Base-by-base conservation (phyloP, 1,140 invertebrate species). In the Chlorops oryzae region DNA sequence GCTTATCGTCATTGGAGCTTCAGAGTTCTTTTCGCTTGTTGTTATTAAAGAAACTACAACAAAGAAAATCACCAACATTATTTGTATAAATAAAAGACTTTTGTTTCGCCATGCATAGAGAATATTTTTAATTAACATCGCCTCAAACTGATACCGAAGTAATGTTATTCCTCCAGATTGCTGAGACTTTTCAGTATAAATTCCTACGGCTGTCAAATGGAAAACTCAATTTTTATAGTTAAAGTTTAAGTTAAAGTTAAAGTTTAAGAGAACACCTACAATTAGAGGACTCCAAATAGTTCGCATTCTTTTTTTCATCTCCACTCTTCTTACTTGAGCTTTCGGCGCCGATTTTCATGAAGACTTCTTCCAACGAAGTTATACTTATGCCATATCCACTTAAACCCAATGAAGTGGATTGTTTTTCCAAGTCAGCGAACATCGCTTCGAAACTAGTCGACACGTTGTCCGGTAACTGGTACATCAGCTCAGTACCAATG, bases 301-400 rank as follows among this genome's bases (percentile, higher is more conserved):
- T 35, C 17, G 21, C 13, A 7, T 17, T 41, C 24, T 7, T 9
- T 9, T 32, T 9, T 9, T 7, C 13, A 32, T 32, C 13, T 9
- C 7, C 13, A 32, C 13, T n/a, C n/a, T n/a, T n/a, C n/a, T n/a
- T n/a, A n/a, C n/a, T n/a, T n/a, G n/a, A n/a, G n/a, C 24, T 24
- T 38, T 73, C 77, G 21, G 72, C 71, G 3, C 77, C 77, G 21
- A 77, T 75, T 60, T 84, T 89, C 61, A 94, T 77, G 71, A 93
- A 94, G 3, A 95, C 90, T 79, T 94, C 89, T 74, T 95, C 90
- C 60, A 95, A 79, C 20, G 90, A 93, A 10, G 90, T 91, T 3
- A 90, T 78, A 0, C 88, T 88, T 9, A 92, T 73, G 12, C 80
- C 78, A 62, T 77, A 81, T 59, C 77, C 77, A 53, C 73, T 77